Base-by-base conservation (phyloP, 2,888 invertebrate species). In the Polietes domitor region DNA sequence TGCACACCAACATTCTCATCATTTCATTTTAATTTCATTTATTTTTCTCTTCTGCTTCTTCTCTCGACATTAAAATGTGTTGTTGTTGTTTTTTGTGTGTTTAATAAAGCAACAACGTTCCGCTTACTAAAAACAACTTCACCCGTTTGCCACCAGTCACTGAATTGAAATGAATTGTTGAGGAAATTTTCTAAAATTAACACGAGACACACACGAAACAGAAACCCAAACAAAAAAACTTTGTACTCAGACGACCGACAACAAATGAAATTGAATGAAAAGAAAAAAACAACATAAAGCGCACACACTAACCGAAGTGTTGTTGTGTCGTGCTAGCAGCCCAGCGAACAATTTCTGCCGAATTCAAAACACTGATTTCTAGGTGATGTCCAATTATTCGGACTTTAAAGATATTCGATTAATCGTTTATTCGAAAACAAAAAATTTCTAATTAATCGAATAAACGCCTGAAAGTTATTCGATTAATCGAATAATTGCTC, bases 91-190 rank as follows among this genome's bases (percentile, higher is more conserved):
- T 71, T 3, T 37, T 37, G 37, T 37, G 19, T 47, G 10, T 32
- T 47, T 47, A 47, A 47, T 47, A 47, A 47, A 47, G n/a, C 47
- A 15, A 58, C 58, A 24, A 58, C 58, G 58, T 63, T 70, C 78
- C 78, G 84, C 78, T 84, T 50, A 76, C 68, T 53, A 78, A 79
- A 81, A 81, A 85, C 83, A 84, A 72, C 85, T 85, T 80, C 86
- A 86, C 87, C 87, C 88, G 89, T 86, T 87, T 87, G 87, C 88
- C 85, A 87, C 87, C 89, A 89, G 88, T 88, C 88, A 87, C 89
- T 89, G 88, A 92, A 91, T 88, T 88, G 88, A 91, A 91, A 90
- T 91, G 91, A 91, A 90, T 90, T 87, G 86, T 85, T 81, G 74
- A 85, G 88, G 88, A 88, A 88, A 88, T 89, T 84, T 90, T 91